phyloP scores from a whole-genome alignment of 2,113 vertebrate genomes.

The Carassius carassius region DNA sequence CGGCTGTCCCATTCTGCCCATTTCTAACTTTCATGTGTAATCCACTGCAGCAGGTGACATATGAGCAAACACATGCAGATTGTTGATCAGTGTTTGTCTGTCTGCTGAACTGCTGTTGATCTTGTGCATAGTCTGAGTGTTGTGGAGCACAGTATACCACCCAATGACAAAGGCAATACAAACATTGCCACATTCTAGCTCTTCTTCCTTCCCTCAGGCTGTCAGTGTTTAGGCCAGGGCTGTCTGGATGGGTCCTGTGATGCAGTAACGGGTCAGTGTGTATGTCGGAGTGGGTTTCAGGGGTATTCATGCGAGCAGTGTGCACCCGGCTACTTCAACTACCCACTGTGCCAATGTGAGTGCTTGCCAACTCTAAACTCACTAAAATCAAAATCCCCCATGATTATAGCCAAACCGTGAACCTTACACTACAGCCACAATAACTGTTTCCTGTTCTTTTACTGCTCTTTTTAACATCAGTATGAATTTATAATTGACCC shows the following conservation, averaged over 20 bases:
- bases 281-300: slow-evolving; percentile 84
- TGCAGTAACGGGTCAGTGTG: slow-evolving; percentile 77
- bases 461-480: not conserved
- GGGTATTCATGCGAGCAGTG: slow-evolving; percentile 84
- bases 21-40: slow-evolving; percentile 14
- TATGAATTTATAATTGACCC: not conserved
- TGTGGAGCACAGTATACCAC: slow-evolving; percentile 30
- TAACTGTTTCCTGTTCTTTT: not conserved
- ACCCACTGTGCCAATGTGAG: slow-evolving; percentile 92
- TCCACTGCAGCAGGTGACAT: not conserved
- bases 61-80: slow-evolving; percentile 30
- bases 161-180: slow-evolving; percentile 34
- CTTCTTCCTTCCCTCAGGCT: slow-evolving; percentile 71
- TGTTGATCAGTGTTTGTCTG: not conserved
- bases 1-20: not conserved
- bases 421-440: not conserved
- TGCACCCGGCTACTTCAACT: slow-evolving; percentile 87
- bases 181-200: not conserved
- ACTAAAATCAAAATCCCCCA: slow-evolving; percentile 4
- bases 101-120: slow-evolving; percentile 10
- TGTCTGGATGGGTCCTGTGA: slow-evolving; percentile 82
- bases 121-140: slow-evolving; percentile 15
- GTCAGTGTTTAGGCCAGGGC: slow-evolving; percentile 85
- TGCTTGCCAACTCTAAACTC: slow-evolving; percentile 43
- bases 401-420: not conserved